Conservation (phyloP, 2,888 invertebrate species). For the Xestia sexstrigata region DNA sequence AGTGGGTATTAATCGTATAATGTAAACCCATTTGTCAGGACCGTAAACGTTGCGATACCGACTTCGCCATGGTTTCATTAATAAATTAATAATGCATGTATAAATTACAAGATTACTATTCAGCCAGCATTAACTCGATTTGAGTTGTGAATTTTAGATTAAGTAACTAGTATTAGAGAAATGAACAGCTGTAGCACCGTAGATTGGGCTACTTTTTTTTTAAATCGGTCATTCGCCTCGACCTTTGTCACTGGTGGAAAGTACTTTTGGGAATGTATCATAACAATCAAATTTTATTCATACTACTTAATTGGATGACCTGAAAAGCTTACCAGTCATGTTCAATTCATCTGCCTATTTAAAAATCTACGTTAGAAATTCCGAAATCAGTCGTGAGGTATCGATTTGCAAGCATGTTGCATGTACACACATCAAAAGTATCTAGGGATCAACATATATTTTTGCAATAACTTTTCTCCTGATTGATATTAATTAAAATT, state of each 20-base stretch:
- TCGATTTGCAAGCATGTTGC: constrained; percentile 7
- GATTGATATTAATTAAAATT: too few relatives aligned
- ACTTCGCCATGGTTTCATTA: constrained; percentile 17
- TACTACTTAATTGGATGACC: neutral
- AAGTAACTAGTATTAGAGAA: neutral
- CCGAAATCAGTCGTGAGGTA: neutral
- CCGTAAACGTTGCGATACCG: constrained; percentile 8
- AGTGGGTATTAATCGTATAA: constrained; percentile 11
- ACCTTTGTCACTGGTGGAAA: too few relatives aligned
- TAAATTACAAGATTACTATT: constrained; percentile 8
- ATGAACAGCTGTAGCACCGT: neutral
- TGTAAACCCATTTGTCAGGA: constrained; percentile 17
- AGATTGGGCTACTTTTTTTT: neutral
- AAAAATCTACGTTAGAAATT: neutral
- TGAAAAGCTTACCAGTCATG: constrained; percentile 1
- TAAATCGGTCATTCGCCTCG: neutral
- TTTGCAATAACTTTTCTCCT: too few relatives aligned
- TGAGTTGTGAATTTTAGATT: neutral
- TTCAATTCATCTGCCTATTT: neutral
- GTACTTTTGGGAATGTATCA: neutral
- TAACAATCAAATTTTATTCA: neutral
- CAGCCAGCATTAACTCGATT: neutral
- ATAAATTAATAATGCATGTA: constrained; percentile 33
- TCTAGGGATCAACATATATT: too few relatives aligned
- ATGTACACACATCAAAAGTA: too few relatives aligned